phyloP scores from a whole-genome alignment of 2,888 invertebrate species.

The Salticus scenicus region DNA sequence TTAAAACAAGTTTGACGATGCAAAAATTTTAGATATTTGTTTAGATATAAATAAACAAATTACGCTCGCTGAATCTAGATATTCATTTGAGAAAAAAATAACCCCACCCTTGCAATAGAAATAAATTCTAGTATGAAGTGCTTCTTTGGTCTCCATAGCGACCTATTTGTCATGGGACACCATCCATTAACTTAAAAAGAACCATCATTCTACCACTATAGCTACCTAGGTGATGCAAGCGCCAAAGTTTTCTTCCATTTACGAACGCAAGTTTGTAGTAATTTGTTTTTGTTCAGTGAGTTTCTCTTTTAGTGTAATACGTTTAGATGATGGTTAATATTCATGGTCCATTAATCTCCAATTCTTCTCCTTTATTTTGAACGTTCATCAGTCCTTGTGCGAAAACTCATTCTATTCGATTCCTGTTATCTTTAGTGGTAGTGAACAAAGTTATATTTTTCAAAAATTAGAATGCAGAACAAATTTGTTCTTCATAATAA shows the following conservation, averaged over 20 bases:
- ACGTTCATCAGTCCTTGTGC: constrained; percentile 21
- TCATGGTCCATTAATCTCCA: constrained; percentile 50
- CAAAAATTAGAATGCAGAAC: too few relatives aligned
- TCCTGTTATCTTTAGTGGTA: too few relatives aligned
- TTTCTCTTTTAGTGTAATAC: not conserved
- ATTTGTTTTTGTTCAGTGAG: constrained; percentile 3
- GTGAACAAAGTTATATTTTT: too few relatives aligned
- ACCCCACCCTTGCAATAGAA: not conserved
- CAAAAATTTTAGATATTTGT: too few relatives aligned
- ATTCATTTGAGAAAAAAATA: too few relatives aligned
- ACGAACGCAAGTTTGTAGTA: not conserved
- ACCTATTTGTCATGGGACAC: not conserved
- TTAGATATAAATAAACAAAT: too few relatives aligned
- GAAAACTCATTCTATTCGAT: too few relatives aligned
- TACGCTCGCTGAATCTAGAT: too few relatives aligned
- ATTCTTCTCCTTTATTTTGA: constrained; percentile 26
- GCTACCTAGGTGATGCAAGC: not conserved
- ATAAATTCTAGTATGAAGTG: not conserved
- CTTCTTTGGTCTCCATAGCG: not conserved
- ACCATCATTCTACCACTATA: not conserved
- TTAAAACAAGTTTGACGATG: too few relatives aligned
- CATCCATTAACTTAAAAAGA: not conserved
- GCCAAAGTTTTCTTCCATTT: not conserved
- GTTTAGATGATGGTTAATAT: constrained; percentile 35
- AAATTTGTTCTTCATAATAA: too few relatives aligned